Conservation (phyloP, 2,113 vertebrate species). For the Sus scrofa region DNA sequence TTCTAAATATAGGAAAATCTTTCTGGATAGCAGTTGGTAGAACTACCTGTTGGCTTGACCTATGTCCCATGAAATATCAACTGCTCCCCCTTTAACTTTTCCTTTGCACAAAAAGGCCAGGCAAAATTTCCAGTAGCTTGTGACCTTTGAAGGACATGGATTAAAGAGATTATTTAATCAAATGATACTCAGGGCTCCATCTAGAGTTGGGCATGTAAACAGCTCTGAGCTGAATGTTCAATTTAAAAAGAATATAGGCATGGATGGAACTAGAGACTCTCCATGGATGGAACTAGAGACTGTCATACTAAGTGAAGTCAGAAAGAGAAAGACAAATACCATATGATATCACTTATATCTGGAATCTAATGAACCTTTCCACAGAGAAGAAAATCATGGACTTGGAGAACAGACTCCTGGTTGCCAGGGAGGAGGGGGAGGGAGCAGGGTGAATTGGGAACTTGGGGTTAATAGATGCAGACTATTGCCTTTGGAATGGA, state of each 20-base stretch:
- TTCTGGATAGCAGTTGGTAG: background rate
- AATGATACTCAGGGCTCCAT: background rate
- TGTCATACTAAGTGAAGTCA: no score
- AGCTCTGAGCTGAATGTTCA: background rate
- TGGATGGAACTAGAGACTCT: no score
- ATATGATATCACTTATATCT: no score
- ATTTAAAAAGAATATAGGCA: background rate
- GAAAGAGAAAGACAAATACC: no score
- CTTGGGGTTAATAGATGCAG: no score
- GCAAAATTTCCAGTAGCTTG: background rate
- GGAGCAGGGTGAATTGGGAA: no score
- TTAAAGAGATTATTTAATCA: slow-evolving; percentile 8
- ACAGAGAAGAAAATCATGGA: no score
- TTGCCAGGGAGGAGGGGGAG: no score
- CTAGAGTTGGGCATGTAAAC: background rate
- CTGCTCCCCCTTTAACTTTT: background rate
- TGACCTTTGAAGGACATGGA: background rate
- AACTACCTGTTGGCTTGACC: background rate
- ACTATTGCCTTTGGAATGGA: no score
- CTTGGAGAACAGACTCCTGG: no score
- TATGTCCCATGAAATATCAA: background rate
- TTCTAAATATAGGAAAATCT: slow-evolving; percentile 44
- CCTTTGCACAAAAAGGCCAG: background rate
- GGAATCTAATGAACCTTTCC: no score
- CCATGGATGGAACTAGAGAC: no score